Evolutionary conservation across 2,888 invertebrate species (phyloP).

Genomic region (Meta bourneti): DNA sequence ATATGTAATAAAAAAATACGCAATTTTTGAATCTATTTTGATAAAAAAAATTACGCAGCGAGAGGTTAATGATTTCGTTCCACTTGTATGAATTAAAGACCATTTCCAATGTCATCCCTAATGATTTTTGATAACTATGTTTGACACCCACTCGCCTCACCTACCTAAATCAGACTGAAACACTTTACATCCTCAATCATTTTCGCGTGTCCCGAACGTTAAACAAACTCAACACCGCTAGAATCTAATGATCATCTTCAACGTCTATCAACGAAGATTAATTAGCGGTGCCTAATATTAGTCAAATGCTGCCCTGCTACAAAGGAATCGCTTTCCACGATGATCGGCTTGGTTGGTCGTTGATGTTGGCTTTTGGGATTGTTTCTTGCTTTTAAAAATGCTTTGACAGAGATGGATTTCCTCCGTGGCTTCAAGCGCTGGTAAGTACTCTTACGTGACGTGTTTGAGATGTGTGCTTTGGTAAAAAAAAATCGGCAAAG

Average conservation of each 20-base stretch:
- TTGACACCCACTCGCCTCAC: background rate
- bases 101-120: no score
- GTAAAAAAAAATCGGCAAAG: no score
- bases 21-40: no score
- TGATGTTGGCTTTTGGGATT: conserved; percentile 47
- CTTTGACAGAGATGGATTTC: no score
- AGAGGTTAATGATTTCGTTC: no score
- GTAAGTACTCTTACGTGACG: no score
- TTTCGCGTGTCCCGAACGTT: background rate
- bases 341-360: no score
- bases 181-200: conserved; percentile 9
- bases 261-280: conserved; percentile 25
- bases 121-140: background rate
- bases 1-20: no score
- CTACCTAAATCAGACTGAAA: background rate
- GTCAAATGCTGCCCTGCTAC: background rate
- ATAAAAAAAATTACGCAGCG: no score
- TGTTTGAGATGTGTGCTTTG: no score
- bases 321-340: background rate
- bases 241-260: conserved; percentile 17
- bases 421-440: no score
- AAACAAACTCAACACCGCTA: conserved; percentile 10
- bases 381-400: background rate
- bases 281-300: conserved; percentile 21
- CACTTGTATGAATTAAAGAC: no score